A percentile compares a stretch with the other conserved stretches of the same genome.
Evolutionary conservation across 2,888 invertebrate species (phyloP).

Genomic region (Drosophila subquinaria): DNA sequence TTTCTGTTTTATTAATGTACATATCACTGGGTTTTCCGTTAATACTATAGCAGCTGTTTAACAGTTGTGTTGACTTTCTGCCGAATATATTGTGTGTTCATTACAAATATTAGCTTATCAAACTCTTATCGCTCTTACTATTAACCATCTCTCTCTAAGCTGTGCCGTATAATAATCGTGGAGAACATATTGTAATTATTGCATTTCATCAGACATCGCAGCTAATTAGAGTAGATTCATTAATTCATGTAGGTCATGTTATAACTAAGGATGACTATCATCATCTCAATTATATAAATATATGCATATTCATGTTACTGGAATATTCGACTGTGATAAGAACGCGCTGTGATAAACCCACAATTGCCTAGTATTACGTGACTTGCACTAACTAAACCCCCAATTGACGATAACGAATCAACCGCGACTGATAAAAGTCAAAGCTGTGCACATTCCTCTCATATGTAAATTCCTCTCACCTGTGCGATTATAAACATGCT

Average conservation of each 20-base stretch:
- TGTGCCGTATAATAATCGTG: neutral
- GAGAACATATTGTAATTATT: neutral
- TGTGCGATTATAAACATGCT: slow-evolving; percentile 7
- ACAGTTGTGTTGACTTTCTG: neutral
- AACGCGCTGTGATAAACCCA: neutral
- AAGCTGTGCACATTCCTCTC: neutral
- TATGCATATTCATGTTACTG: slow-evolving; percentile 18
- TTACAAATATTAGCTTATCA: slow-evolving; percentile 8
- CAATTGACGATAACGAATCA: slow-evolving; percentile 11
- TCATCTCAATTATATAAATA: neutral
- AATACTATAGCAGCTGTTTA: neutral
- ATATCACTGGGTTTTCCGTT: neutral
- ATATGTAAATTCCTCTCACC: slow-evolving; percentile 1
- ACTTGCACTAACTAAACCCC: slow-evolving; percentile 23
- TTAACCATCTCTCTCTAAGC: neutral
- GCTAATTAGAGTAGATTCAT: neutral
- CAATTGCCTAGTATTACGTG: slow-evolving; percentile 37
- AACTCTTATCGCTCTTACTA: neutral
- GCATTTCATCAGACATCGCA: neutral
- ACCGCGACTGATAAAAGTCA: slow-evolving; percentile 14
- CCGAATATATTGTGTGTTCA: neutral
- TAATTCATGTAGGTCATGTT: slow-evolving; percentile 4
- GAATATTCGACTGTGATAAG: slow-evolving; percentile 11
- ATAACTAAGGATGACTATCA: neutral
- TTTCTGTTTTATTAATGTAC: neutral